A percentile compares a stretch with the other conserved stretches of the same genome.
Conservation (phyloP, 2,797 vertebrate genomes). For the Capromys pilorides region DNA sequence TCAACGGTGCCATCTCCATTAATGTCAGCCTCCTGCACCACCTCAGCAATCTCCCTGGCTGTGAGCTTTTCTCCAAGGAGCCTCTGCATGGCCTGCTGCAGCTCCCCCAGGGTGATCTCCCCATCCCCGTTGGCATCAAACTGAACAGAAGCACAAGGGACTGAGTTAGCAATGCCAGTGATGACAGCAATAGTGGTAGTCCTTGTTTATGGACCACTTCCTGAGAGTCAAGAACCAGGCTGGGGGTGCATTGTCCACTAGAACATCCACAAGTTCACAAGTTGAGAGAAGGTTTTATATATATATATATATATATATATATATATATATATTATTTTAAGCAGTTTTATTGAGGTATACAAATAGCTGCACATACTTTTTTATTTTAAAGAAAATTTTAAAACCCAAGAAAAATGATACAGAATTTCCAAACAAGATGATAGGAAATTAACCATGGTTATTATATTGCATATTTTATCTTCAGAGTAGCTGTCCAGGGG, state of each 20-base stretch:
- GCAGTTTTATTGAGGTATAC: background rate
- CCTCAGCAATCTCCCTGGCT: slow-evolving; percentile 78
- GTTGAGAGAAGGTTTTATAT: too few species aligned
- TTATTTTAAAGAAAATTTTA: too few species aligned
- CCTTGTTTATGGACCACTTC: background rate
- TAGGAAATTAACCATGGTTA: too few species aligned
- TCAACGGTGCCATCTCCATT: slow-evolving; percentile 85
- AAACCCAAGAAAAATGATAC: too few species aligned
- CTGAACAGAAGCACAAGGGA: slow-evolving; percentile 58
- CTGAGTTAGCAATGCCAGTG: accelerated
- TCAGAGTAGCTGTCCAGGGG: too few species aligned
- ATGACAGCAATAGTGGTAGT: too few species aligned
- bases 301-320: too few species aligned
- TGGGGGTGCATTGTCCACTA: accelerated
- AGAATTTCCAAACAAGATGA: too few species aligned
- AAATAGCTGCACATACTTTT: background rate
- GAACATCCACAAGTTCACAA: background rate
- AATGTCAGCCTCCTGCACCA: slow-evolving; percentile 83
- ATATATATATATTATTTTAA: background rate
- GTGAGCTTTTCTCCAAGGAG: slow-evolving; percentile 83
- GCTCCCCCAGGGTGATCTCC: slow-evolving; percentile 81
- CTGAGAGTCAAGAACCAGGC: background rate
- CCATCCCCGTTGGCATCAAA: slow-evolving; percentile 85
- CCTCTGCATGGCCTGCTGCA: slow-evolving; percentile 83
- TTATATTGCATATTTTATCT: too few species aligned